Conservation (phyloP, 2,113 vertebrate species). For the Turdus rufiventris region DNA sequence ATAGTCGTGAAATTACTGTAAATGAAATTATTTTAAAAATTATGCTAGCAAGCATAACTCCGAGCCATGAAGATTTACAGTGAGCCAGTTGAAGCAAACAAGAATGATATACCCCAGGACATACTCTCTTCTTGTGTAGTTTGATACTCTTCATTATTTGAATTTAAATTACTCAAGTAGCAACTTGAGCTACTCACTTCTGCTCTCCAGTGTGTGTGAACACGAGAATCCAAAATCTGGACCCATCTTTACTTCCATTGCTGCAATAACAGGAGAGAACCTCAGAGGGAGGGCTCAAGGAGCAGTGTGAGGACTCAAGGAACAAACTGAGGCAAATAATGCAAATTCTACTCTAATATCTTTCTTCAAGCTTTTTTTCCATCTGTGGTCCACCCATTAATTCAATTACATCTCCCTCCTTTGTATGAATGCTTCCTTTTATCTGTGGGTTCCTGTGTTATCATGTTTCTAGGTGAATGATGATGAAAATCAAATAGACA, state of each 20-base stretch:
- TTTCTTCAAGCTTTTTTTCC: background rate
- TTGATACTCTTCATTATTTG: background rate
- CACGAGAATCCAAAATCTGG: background rate
- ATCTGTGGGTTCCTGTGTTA: background rate
- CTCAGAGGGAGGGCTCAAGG: background rate
- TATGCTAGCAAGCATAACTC: background rate
- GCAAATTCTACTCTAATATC: background rate
- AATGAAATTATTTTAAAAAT: background rate
- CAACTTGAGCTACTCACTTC: background rate
- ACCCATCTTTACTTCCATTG: background rate
- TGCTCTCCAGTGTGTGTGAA: background rate
- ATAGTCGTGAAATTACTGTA: too few relatives aligned
- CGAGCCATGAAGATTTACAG: background rate
- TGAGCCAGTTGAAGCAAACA: background rate
- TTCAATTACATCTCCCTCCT: background rate
- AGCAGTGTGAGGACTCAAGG: background rate
- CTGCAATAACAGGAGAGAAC: background rate
- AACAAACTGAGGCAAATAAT: background rate
- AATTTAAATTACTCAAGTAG: too few relatives aligned
- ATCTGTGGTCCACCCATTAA: background rate
- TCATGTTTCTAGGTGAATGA: background rate
- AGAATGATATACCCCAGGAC: rapidly evolving
- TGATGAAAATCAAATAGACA: background rate
- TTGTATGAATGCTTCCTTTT: background rate
- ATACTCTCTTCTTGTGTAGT: background rate